Conservation (phyloP, 1,140 invertebrate genomes). For the Littorina saxatilis region DNA sequence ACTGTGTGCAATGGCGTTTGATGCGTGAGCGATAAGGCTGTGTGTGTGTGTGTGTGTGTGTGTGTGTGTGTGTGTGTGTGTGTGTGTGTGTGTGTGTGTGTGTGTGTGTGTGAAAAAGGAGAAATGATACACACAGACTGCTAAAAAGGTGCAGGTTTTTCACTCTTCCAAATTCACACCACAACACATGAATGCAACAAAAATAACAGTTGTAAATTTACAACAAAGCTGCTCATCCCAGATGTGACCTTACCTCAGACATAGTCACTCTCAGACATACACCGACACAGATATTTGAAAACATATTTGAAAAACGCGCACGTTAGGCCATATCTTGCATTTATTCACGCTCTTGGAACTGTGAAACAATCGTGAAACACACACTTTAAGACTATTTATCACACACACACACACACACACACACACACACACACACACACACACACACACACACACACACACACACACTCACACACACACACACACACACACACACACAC, state of each 20-base stretch:
- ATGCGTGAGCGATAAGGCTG: not conserved
- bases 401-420: not conserved
- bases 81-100: constrained; percentile 28
- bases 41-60: not conserved
- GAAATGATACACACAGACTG: not conserved
- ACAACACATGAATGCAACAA: not conserved
- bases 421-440: constrained; percentile 23
- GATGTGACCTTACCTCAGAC: not conserved
- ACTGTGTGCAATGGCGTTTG: no score
- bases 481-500: constrained; percentile 8
- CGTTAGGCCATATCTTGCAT: no score
- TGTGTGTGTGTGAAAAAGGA: constrained; percentile 3
- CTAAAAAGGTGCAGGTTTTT: not conserved
- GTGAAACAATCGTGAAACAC: no score
- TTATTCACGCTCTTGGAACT: no score
- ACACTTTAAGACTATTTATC: not conserved
- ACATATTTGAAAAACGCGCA: no score
- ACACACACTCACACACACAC: constrained; percentile 21
- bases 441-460: not conserved
- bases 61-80: constrained; percentile 28
- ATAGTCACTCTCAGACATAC: no score
- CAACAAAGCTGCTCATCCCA: not conserved
- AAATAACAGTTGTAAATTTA: not conserved
- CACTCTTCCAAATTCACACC: not conserved
- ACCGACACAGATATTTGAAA: no score